phyloP scores from a whole-genome alignment of 1,140 invertebrate species.

The Penaeus chinensis region DNA sequence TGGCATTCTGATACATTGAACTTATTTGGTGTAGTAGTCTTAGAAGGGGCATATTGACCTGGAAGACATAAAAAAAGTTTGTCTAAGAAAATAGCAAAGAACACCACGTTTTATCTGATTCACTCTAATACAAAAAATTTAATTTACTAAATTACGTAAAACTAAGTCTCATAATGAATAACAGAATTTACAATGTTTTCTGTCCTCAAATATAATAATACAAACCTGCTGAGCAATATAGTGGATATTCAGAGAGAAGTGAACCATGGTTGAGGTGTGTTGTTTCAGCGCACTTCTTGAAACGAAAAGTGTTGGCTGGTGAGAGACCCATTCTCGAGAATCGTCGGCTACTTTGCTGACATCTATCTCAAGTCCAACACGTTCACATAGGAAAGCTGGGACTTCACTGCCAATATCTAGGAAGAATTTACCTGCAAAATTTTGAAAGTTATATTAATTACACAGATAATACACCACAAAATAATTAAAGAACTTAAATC shows the following conservation, averaged over 20 bases:
- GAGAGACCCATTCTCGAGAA: slow-evolving; percentile 78
- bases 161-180: background rate
- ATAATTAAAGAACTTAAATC: slow-evolving; percentile 10
- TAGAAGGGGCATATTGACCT: slow-evolving; percentile 94
- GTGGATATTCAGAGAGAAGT: slow-evolving; percentile 86
- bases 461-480: background rate
- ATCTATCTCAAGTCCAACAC: slow-evolving; percentile 88
- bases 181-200: background rate
- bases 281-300: slow-evolving; percentile 88
- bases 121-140: no score
- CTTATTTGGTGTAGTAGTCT: slow-evolving; percentile 94
- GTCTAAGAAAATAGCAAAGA: background rate
- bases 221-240: slow-evolving; percentile 88
- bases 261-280: slow-evolving; percentile 87
- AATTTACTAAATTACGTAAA: no score
- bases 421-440: slow-evolving; percentile 48
- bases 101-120: background rate
- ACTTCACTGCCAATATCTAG: slow-evolving; percentile 56
- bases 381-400: slow-evolving; percentile 87
- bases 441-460: background rate
- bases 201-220: background rate
- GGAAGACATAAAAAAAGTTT: slow-evolving; percentile 42
- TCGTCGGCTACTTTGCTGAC: slow-evolving; percentile 90
- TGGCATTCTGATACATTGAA: slow-evolving; percentile 97
- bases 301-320: slow-evolving; percentile 79